Percentiles rank a stretch among this genome's conserved stretches.
Evolutionary conservation across 2,797 vertebrate genomes (phyloP).

Genomic region (Alosa sapidissima): DNA sequence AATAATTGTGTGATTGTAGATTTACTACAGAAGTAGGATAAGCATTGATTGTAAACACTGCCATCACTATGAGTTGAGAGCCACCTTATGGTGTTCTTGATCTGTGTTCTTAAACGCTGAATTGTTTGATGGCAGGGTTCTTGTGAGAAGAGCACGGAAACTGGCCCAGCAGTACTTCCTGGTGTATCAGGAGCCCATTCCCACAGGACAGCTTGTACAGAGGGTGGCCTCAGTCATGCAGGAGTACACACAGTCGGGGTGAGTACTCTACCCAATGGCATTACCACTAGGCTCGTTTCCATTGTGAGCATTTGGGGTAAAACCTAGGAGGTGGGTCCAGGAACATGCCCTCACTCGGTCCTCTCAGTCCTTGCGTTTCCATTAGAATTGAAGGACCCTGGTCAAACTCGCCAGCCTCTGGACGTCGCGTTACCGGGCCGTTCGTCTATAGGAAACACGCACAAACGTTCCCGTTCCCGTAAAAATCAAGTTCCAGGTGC

Average conservation of each 20-base stretch:
- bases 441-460: no score
- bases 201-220: conserved; percentile 96
- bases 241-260: conserved; percentile 98
- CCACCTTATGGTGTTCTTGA: background rate
- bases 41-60: background rate
- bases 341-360: no score
- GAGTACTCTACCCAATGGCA: conserved; percentile 44
- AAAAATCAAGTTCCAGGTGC: no score
- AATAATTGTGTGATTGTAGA: background rate
- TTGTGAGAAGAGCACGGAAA: conserved; percentile 94
- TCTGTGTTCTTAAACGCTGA: background rate
- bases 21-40: no score
- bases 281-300: background rate
- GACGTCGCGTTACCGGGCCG: no score
- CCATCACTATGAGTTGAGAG: background rate
- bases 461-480: no score
- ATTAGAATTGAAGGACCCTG: no score
- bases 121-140: conserved; percentile 77
- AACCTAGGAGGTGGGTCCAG: no score
- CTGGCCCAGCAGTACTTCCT: conserved; percentile 96
- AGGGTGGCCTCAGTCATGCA: conserved; percentile 99
- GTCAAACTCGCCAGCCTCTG: no score
- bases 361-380: no score
- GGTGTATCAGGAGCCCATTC: conserved; percentile 97
- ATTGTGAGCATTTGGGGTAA: no score